Conservation (phyloP, 2,113 vertebrate species). For the Bos taurus region DNA sequence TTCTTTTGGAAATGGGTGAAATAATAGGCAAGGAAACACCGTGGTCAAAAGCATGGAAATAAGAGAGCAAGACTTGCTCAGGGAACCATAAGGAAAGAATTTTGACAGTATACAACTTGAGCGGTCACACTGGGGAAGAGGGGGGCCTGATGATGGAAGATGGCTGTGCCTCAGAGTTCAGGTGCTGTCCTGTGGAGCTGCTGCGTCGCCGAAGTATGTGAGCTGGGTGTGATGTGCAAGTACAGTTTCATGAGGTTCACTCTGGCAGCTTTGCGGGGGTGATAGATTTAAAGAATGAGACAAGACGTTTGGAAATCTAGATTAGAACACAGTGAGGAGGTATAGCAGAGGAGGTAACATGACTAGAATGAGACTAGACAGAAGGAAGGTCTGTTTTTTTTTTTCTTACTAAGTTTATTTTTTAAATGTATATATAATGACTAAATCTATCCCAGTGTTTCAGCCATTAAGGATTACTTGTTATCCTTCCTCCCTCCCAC, state of each 20-base stretch:
- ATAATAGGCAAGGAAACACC: background rate
- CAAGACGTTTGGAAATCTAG: background rate
- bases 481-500: background rate
- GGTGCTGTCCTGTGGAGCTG: background rate
- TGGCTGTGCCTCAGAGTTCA: background rate
- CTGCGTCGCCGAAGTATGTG: background rate
- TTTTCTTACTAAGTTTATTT: background rate
- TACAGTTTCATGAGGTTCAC: background rate
- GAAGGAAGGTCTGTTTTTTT: background rate
- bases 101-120: background rate
- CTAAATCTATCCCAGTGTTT: background rate
- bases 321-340: background rate
- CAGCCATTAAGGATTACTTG: background rate
- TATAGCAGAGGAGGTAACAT: background rate
- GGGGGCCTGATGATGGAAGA: too few relatives aligned
- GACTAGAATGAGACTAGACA: background rate
- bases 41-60: background rate
- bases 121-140: background rate
- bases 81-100: background rate
- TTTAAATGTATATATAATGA: background rate
- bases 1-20: background rate
- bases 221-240: background rate
- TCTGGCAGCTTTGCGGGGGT: background rate
- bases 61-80: background rate
- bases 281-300: background rate